Evolutionary conservation across 2,888 invertebrate genomes (phyloP), one percentile per base, ranked within the genome.

Genomic region (Acrobeloides nanus): DNA sequence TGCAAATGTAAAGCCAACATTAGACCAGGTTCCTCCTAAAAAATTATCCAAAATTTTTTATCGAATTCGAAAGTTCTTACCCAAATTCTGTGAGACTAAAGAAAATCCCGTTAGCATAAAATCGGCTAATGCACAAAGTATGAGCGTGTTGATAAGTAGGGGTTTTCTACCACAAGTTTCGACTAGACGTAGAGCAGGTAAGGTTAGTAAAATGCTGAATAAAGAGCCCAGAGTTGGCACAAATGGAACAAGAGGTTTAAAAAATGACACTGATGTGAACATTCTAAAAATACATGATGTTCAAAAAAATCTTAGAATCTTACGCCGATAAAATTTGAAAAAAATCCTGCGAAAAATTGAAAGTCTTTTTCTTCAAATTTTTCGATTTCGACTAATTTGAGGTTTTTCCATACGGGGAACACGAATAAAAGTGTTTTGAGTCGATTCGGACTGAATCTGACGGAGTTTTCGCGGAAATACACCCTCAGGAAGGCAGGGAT

Each of bases 111-210:
- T 51, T 8, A 68, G 51, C 12, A 62, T 47, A 18, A 47, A 45
- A 40, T 68, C 58, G 17, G 66, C 56, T 3, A 53, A 32, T 7
- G 65, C 53, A 40, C 68, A 68, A 27, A 68, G 39, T 6, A 61
- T 37, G 3, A 68, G 48, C 3, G 68, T 68, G 18, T 57, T 53
- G 21, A 68, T 53, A 8, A 68, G 58, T 12, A 68, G 50, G 0
- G 58, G 54, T 12, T 64, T 57, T 20, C 68, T 55, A n/a, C 66
- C 64, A n/a, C 52, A 49, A 2, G 61, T 60, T 47, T 68, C 66
- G 6, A 68, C 65, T 53, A 68, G 50, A 51, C 57, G 52, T 2
- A 68, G 46, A n/a, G 67, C 61, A 2, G 68, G 68, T 4, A 68
- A 49, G 1, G 68, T 66, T 15, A 68, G 47, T n/a, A 68, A 18